Conservation (phyloP, 2,113 vertebrate genomes). For the Serranochromis macrocephalus region DNA sequence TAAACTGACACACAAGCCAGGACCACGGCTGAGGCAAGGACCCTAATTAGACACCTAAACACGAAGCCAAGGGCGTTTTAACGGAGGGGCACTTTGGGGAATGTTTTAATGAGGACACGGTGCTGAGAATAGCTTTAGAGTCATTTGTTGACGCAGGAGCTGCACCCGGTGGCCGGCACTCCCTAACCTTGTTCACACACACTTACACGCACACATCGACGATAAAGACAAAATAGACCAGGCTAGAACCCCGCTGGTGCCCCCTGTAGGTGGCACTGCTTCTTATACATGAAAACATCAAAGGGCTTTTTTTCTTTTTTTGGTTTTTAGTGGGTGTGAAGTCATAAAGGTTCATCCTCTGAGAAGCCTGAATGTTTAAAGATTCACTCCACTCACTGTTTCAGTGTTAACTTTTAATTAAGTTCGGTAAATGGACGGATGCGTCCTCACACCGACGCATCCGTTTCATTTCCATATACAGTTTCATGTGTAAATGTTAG, state of each 20-base stretch:
- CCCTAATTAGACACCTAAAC: conserved; percentile 73
- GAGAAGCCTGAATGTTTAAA: neutral
- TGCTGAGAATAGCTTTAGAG: conserved; percentile 54
- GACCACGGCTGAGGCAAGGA: conserved; percentile 12
- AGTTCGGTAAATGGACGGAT: neutral
- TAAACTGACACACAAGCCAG: conserved; percentile 68
- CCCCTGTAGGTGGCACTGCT: neutral
- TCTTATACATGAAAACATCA: neutral
- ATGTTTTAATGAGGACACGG: conserved; percentile 68
- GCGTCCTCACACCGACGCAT: neutral
- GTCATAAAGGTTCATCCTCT: neutral
- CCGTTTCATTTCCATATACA: neutral
- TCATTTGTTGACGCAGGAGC: conserved; percentile 38
- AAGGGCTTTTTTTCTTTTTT: neutral
- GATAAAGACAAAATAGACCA: neutral
- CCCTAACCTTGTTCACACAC: neutral
- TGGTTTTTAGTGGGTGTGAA: neutral
- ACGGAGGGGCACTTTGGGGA: conserved; percentile 61
- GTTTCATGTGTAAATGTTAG: neutral
- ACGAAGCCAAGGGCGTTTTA: conserved; percentile 60
- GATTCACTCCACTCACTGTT: neutral
- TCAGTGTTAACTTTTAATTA: neutral
- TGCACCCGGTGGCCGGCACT: conserved; percentile 24
- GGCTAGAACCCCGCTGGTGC: neutral
- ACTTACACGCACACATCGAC: neutral